Conservation (phyloP, 2,797 vertebrate genomes). For the Oryzias sinensis region DNA sequence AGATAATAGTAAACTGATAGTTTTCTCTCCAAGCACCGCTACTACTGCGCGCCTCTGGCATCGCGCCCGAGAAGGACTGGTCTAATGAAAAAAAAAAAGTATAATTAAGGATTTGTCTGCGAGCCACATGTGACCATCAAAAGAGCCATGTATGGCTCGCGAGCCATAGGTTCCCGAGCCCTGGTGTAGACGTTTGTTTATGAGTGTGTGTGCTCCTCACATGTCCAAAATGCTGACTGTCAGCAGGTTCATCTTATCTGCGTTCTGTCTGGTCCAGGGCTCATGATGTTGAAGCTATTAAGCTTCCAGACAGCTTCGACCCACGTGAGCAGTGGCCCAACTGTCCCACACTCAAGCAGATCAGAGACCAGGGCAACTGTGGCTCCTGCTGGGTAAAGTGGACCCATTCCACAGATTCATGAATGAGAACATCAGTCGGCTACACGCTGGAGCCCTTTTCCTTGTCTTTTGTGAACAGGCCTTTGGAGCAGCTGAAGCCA, state of each 20-base stretch:
- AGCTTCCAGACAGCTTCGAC: slow-evolving; percentile 86
- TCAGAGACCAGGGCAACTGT: slow-evolving; percentile 92
- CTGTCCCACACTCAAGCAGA: slow-evolving; percentile 87
- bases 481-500: slow-evolving; percentile 89
- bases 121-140: too few species aligned
- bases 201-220: slow-evolving; percentile 10
- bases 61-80: too few species aligned
- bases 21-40: too few species aligned
- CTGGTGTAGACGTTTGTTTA: slow-evolving; percentile 37
- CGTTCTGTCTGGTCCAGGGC: slow-evolving; percentile 62
- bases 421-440: background rate
- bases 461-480: slow-evolving; percentile 72
- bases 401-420: background rate
- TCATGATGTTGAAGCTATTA: slow-evolving; percentile 60
- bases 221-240: slow-evolving; percentile 29
- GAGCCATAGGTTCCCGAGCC: too few species aligned
- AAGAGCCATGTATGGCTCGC: too few species aligned
- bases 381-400: slow-evolving; percentile 92
- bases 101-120: too few species aligned
- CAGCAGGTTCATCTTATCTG: slow-evolving; percentile 23
- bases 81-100: too few species aligned
- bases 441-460: background rate
- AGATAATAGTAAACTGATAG: too few species aligned
- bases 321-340: slow-evolving; percentile 85
- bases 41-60: too few species aligned